Base-by-base conservation (phyloP, 53 echinoderm and acorn worm genomes). In the Echinarachnius parma region DNA sequence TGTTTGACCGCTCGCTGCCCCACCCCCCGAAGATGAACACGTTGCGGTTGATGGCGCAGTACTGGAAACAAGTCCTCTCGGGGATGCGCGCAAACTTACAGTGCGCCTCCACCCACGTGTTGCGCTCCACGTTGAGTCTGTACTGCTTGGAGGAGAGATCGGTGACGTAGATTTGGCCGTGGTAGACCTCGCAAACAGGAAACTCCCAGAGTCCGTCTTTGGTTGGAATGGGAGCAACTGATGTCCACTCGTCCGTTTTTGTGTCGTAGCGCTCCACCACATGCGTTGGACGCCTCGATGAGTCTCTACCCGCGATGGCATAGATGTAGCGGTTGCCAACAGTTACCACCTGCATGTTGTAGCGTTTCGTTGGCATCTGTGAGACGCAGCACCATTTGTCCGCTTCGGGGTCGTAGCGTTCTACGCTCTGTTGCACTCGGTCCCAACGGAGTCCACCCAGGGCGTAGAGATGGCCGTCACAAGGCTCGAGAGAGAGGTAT, bases 241-340 rank as follows among this genome's bases (percentile, higher is more conserved):
- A 69, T 29, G 75, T 62, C 96, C 96, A 95, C 76, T 91, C 90
- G 21, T 89, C 87, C 0, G 96, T 91, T 50, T 79, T 81, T 0
- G 90, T 91, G 85, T 95, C 96, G 18, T 95, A 95, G 44, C 96
- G 78, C 76, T 95, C 96, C n/a, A 95, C 96, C 1, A 83, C 53
- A 22, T 84, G 72, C 31, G 90, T 82, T 0, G 96, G 85, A 50
- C 84, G 56, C 23, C 96, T 59, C 13, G 77, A 75, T 1, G 84
- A 78, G 56, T 95, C 96, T 21, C 96, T 78, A 0, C 96, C 96
- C 0, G 87, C 91, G 46, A 91, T 84, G 45, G 96, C 90, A 31
- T 87, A 90, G 53, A 95, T 91, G 67, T 87, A 95, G 28, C 90
- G 80, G 75, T 95, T 84, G 60, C 78, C 91, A 8, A 95, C 82